Evolutionary conservation across 2,888 invertebrate species (phyloP), one percentile per base, ranked within the genome.

Genomic region (Agonum fuliginosum): DNA sequence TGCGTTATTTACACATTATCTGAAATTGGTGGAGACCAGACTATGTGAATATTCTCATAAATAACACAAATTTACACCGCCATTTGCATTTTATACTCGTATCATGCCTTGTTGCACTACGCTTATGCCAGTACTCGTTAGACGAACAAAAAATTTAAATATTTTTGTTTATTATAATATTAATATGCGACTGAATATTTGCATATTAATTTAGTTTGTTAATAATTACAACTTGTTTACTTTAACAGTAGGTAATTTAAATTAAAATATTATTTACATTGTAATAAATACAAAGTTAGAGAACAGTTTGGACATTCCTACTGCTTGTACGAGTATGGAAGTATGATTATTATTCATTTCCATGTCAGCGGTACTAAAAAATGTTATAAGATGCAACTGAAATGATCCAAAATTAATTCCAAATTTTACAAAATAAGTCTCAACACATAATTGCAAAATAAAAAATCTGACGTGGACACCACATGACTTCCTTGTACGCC

Each of bases 11-110:
- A 51, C 48, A 54, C 24, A 72, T 51, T 34, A 72, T 51, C 27
- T 51, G 54, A 51, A 72, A 51, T 72, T 30, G 30, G 71, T 48
- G 73, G 54, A 58, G 58, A 58, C 54, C 14, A 22, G 14, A 37
- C 37, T 34, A 73, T 73, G 73, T 73, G 73, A 73, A 73, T 54
- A 73, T 73, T 73, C 73, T 34, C 73, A 73, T 73, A 73, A 73
- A 73, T 73, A 73, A 73, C 58, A 73, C 30, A 34, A 71, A 34
- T 71, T 71, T 71, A 46, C 30, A 71, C 24, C 24, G 17, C 14
- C 8, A 71, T 71, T 71, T 71, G 19, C 71, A 46, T 71, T 71
- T 46, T 71, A 48, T 71, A 5, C 20, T 41, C 67, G 67, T 67
- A 41, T 41, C 67, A 67, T 67, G 67, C 37, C 41, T 67, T 67